Evolutionary conservation across 2,888 invertebrate species (phyloP).

Genomic region (Agrilus biguttatus): DNA sequence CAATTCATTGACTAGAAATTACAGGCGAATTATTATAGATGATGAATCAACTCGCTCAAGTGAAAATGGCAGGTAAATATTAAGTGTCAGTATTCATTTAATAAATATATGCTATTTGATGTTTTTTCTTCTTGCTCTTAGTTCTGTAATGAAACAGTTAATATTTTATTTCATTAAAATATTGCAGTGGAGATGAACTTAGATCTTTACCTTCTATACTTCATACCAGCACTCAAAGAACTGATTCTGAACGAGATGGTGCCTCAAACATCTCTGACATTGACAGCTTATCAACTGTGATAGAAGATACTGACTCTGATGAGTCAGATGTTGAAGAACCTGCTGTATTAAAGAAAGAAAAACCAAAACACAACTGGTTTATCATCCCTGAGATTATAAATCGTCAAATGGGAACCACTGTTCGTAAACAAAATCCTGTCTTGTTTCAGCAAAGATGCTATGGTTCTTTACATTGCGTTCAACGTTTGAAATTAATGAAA

Average conservation of each 20-base stretch:
- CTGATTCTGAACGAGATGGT: constrained; percentile 5
- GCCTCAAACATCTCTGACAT: constrained; percentile 7
- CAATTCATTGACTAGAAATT: constrained; percentile 17
- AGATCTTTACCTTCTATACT: no score
- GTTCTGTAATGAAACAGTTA: no score
- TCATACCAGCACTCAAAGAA: background rate
- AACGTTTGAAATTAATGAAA: constrained; percentile 65
- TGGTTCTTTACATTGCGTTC: constrained; percentile 67
- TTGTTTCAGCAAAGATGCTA: constrained; percentile 60
- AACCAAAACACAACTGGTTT: constrained; percentile 54
- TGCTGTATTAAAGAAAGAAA: constrained; percentile 39
- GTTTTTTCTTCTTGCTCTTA: no score
- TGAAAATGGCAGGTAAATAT: constrained; percentile 12
- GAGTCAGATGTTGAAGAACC: constrained; percentile 25
- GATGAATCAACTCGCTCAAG: constrained; percentile 11
- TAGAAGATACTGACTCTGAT: constrained; percentile 13
- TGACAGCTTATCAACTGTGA: constrained; percentile 10
- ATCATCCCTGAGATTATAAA: constrained; percentile 47
- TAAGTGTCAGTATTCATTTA: background rate
- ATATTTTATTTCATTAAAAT: no score
- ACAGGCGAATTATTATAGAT: constrained; percentile 13
- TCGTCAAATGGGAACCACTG: constrained; percentile 44
- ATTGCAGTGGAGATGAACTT: no score
- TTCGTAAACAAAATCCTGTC: constrained; percentile 32
- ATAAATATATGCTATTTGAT: no score